A percentile compares a stretch with the other conserved stretches of the same genome.
These are phyloP conservation scores for Drosophila kanapiae DNA, from an alignment of 1,140 invertebrate species.

Conservation along the genomic window DNA sequence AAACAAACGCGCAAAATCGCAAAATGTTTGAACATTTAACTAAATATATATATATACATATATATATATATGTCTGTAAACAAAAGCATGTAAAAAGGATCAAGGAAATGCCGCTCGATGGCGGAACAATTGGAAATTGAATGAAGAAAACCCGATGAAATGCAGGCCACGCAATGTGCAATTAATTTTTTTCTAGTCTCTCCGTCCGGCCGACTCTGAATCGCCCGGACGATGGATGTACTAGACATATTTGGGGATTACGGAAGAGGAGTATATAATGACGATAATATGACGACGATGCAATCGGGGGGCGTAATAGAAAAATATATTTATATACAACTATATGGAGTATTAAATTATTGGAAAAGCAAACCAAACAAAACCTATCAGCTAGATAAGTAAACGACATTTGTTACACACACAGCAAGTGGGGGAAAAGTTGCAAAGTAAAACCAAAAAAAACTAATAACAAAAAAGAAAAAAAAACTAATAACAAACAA, in stretches of 20 bases:
- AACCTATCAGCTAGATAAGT: constrained; percentile 79
- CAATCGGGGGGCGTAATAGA: constrained; percentile 77
- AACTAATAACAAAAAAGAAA: not conserved
- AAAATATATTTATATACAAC: constrained; percentile 85
- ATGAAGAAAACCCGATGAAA: constrained; percentile 29
- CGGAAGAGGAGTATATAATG: constrained; percentile 10
- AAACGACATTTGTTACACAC: constrained; percentile 73
- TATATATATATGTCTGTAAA: constrained; percentile 36
- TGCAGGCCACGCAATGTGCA: constrained; percentile 81
- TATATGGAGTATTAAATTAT: constrained; percentile 79
- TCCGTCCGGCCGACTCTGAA: constrained; percentile 31
- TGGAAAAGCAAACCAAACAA: constrained; percentile 68
- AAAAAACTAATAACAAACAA: constrained; percentile 4
- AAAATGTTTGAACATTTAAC: constrained; percentile 69
- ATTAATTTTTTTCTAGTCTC: constrained; percentile 80
- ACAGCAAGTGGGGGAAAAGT: constrained; percentile 61
- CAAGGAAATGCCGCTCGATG: constrained; percentile 29
- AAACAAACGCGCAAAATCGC: constrained; percentile 50
- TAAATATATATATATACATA: constrained; percentile 32
- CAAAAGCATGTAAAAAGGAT: constrained; percentile 54
- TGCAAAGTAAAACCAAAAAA: constrained; percentile 22
- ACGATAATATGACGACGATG: constrained; percentile 61
- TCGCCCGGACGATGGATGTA: constrained; percentile 47
- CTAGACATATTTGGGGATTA: constrained; percentile 39
- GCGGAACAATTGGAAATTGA: constrained; percentile 34